A percentile compares a stretch with the other conserved stretches of the same genome.
Evolutionary conservation across 2,113 vertebrate genomes (phyloP).

Genomic region (Nothoprocta perdicaria): DNA sequence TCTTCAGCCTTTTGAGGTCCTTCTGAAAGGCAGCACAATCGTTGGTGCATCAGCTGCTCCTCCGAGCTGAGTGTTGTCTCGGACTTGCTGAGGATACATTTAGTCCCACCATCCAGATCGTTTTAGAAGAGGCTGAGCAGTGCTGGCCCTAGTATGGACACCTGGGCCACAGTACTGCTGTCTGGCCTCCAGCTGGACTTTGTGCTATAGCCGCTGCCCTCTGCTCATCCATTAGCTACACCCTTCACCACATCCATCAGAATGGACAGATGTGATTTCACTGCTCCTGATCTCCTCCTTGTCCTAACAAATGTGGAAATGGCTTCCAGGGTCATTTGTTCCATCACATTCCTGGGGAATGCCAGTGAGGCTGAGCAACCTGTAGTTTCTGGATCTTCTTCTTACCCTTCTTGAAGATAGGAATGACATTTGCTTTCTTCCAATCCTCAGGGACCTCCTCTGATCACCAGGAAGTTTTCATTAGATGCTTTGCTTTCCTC

Average conservation of each 20-base stretch:
- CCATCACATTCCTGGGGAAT: background rate
- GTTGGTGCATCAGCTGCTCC: background rate
- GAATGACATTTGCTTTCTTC: background rate
- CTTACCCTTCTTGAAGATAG: background rate
- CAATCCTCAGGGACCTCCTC: background rate
- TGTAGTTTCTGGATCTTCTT: background rate
- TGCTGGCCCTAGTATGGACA: background rate
- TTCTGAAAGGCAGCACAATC: background rate
- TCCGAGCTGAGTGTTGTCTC: background rate
- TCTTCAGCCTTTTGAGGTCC: background rate
- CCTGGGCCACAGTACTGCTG: background rate
- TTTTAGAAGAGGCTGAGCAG: background rate
- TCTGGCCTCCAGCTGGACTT: background rate
- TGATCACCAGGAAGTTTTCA: background rate
- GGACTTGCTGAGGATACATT: background rate
- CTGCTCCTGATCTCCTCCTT: background rate
- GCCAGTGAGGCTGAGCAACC: background rate
- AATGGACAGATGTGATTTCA: background rate
- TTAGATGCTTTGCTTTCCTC: background rate
- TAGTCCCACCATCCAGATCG: background rate
- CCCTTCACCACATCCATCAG: rapidly evolving
- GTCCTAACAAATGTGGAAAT: background rate
- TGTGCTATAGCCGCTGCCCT: background rate
- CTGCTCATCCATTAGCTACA: background rate
- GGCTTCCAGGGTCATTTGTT: background rate